These are phyloP conservation scores for Drosophila jambulina DNA, from an alignment of 1,140 invertebrate species.

Conservation along the genomic window DNA sequence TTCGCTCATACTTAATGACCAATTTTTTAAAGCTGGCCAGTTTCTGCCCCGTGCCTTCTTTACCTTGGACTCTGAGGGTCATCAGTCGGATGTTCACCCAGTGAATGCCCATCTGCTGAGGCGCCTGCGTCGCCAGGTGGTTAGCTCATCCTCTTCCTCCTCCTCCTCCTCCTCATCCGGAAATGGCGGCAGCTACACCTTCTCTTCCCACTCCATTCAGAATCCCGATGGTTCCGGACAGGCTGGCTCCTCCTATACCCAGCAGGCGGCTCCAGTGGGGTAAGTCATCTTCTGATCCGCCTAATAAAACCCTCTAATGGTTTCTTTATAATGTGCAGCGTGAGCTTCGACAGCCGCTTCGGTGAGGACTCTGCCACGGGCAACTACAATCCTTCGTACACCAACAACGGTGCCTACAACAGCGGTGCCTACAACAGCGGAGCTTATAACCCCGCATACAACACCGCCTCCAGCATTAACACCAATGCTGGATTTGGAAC, in stretches of 20 bases:
- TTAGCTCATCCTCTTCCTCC: conserved; percentile 54
- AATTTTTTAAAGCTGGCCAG: conserved; percentile 61
- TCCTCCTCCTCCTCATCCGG: conserved; percentile 54
- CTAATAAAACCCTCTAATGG: not conserved
- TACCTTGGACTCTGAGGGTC: conserved; percentile 72
- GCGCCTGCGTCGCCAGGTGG: conserved; percentile 70
- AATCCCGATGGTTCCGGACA: conserved; percentile 39
- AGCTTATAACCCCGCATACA: conserved; percentile 12
- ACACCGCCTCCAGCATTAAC: not conserved
- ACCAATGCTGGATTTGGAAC: not conserved
- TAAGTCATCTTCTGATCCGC: not conserved
- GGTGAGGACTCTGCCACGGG: conserved; percentile 51
- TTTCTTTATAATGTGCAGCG: not conserved
- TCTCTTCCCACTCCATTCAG: conserved; percentile 18
- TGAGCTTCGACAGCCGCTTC: conserved; percentile 42
- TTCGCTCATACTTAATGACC: not conserved
- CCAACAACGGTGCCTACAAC: conserved; percentile 13
- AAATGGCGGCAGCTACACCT: conserved; percentile 30
- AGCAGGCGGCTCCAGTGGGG: conserved; percentile 9
- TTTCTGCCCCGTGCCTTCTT: conserved; percentile 74
- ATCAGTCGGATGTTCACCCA: conserved; percentile 65
- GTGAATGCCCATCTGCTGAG: conserved; percentile 68
- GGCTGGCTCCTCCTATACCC: conserved; percentile 21
- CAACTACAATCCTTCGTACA: too few species aligned
- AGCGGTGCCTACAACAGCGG: not conserved